Conservation (phyloP, 1,140 invertebrate species). For the Drosophila mayri region DNA sequence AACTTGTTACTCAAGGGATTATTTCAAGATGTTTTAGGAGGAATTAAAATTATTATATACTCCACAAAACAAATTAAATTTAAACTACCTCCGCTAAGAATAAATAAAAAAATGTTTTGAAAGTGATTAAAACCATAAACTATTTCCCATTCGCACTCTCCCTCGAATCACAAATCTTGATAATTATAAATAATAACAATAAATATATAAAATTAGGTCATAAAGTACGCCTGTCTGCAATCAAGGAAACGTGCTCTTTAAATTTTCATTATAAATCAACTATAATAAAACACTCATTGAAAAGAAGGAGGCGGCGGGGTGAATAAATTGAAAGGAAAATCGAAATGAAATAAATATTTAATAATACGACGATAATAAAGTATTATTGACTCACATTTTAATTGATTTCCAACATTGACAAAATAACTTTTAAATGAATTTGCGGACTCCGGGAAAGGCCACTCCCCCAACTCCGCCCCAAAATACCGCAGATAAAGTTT, state of each 20-base stretch:
- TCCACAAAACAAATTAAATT: not conserved
- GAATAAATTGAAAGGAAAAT: conserved; percentile 1
- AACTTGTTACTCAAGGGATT: not conserved
- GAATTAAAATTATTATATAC: not conserved
- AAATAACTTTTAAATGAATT: conserved; percentile 62
- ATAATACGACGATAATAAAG: conserved; percentile 65
- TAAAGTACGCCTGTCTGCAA: not conserved
- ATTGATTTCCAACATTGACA: conserved; percentile 73
- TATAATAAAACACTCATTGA: conserved; percentile 29
- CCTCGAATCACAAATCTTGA: not conserved
- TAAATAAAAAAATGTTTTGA: not conserved
- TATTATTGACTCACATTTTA: conserved; percentile 77
- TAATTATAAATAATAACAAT: conserved; percentile 12
- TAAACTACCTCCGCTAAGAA: not conserved
- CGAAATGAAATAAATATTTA: conserved; percentile 34
- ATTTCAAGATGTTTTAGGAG: not conserved
- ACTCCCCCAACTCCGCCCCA: conserved; percentile 13
- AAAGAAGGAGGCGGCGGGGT: too few relatives aligned
- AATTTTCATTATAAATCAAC: conserved; percentile 56
- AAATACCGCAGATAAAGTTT: conserved; percentile 65
- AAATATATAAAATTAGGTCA: conserved; percentile 10
- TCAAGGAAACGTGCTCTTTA: conserved; percentile 20
- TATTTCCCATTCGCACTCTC: not conserved
- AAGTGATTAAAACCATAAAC: not conserved
- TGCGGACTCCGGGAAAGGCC: conserved; percentile 6